These are phyloP conservation scores for Andrena marginata DNA, from an alignment of 2,888 invertebrate genomes.

Conservation along the genomic window DNA sequence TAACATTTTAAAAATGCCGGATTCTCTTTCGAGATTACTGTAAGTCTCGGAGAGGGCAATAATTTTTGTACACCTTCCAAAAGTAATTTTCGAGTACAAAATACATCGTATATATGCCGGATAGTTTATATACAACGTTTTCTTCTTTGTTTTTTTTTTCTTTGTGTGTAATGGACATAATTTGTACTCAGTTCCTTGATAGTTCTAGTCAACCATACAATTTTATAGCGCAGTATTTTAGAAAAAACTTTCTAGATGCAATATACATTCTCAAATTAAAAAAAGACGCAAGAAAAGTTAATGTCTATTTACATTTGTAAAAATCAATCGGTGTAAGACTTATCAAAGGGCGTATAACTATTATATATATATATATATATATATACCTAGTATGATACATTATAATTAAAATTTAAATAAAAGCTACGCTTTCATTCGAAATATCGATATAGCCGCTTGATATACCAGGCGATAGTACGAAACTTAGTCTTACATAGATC, in stretches of 20 bases:
- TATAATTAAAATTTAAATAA: slow-evolving; percentile 19
- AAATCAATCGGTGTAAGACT: slow-evolving; percentile 61
- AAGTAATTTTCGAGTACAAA: slow-evolving; percentile 66
- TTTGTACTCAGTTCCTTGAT: slow-evolving; percentile 71
- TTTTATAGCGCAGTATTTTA: slow-evolving; percentile 56
- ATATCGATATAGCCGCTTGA: neutral
- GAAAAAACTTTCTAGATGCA: slow-evolving; percentile 40
- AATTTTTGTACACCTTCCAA: slow-evolving; percentile 55
- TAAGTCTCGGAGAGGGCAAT: slow-evolving; percentile 61
- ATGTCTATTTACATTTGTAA: slow-evolving; percentile 61
- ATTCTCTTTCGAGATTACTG: slow-evolving; percentile 35
- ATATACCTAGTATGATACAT: slow-evolving; percentile 18
- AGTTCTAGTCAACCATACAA: slow-evolving; percentile 38
- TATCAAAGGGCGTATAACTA: neutral
- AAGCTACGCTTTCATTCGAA: slow-evolving; percentile 20
- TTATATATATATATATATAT: neutral
- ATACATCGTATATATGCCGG: slow-evolving; percentile 55
- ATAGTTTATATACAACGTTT: slow-evolving; percentile 64
- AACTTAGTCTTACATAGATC: slow-evolving; percentile 50
- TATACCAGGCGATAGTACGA: slow-evolving; percentile 35
- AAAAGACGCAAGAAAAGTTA: slow-evolving; percentile 16
- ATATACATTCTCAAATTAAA: slow-evolving; percentile 53
- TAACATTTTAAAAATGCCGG: slow-evolving; percentile 42
- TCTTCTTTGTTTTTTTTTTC: slow-evolving; percentile 35
- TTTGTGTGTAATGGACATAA: slow-evolving; percentile 65